phyloP scores from a whole-genome alignment of 2,888 invertebrate genomes.

The Bursaphelenchus okinawaensis region DNA sequence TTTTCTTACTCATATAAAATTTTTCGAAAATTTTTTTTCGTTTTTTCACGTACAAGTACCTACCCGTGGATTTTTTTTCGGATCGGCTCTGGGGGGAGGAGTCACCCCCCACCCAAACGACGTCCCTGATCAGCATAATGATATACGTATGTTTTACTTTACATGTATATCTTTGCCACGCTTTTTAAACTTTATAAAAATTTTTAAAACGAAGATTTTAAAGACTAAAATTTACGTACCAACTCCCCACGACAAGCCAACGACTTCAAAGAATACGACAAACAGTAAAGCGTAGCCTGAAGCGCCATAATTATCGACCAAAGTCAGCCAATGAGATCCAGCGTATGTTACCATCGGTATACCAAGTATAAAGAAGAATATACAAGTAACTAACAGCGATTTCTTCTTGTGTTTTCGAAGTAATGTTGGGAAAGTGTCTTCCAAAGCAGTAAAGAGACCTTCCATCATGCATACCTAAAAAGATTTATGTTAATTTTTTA shows the following conservation, averaged over 20 bases:
- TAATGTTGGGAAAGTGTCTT: constrained; percentile 53
- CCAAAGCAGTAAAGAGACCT: constrained; percentile 56
- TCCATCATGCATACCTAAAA: constrained; percentile 58
- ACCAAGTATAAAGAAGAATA: constrained; percentile 53
- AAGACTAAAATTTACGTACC: constrained; percentile 58
- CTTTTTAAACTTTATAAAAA: neutral
- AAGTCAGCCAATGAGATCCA: constrained; percentile 77
- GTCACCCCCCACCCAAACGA: too few species aligned
- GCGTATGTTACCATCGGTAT: constrained; percentile 60
- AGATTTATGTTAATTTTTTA: too few species aligned
- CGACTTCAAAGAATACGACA: constrained; percentile 83
- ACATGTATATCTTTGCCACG: too few species aligned
- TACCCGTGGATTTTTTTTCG: too few species aligned
- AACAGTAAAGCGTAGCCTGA: constrained; percentile 76
- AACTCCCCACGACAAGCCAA: constrained; percentile 83
- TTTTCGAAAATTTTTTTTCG: too few species aligned
- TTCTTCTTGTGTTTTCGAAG: constrained; percentile 53
- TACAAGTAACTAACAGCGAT: constrained; percentile 43
- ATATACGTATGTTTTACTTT: neutral
- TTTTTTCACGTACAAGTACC: too few species aligned
- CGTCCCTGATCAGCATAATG: too few species aligned
- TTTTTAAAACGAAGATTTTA: neutral
- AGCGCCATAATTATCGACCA: constrained; percentile 78
- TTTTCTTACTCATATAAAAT: too few species aligned
- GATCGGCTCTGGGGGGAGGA: too few species aligned